Evolutionary conservation across 2,113 vertebrate genomes (phyloP), one percentile per base, ranked within the genome.

Genomic region (Thermophis baileyi): DNA sequence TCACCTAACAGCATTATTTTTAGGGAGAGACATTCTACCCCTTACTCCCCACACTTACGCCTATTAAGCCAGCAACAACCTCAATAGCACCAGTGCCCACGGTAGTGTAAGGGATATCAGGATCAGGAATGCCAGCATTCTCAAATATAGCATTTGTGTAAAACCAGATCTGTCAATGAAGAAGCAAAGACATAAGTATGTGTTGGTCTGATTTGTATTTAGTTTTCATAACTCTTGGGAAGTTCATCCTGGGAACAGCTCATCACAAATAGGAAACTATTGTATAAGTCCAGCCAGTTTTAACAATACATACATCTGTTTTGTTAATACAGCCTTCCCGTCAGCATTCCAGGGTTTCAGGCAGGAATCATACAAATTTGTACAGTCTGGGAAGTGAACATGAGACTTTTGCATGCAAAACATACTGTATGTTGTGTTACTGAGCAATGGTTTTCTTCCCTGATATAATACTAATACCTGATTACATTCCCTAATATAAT

Each of bases 91-190:
- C 98, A 0, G 98, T 99, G 93, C 98, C 98, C 91, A 99, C 97
- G 0, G 98, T 99, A 40, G 98, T 98, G 95, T 99, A 99, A 94
- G 98, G 98, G 81, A 99, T 98, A 90, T 98, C 95, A 81, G 97
- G 96, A 4, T 54, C 60, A 0, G 98, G 96, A 89, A 99, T 98
- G 27, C 98, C 98, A 0, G 98, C 97, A 0, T 98, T 97, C 96
- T 97, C 95, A 5, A 99, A 99, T 95, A 99, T 99, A 54, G 96
- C 89, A 94, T 99, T 99, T 91, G 99, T 99, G 95, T 99, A 99
- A 97, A 98, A 99, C 99, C 99, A 99, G 96, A 99, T 99, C 99
- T 99, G 97, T 14, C 3, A 0, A 89, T 90, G 89, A 92, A 87
- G 12, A 50, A 51, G 44, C 24, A 44, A 85, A 4, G n/a, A 25